Evolutionary conservation across 2,888 invertebrate genomes (phyloP), one percentile per base, ranked within the genome.

Genomic region (Epirrhoe alternata): DNA sequence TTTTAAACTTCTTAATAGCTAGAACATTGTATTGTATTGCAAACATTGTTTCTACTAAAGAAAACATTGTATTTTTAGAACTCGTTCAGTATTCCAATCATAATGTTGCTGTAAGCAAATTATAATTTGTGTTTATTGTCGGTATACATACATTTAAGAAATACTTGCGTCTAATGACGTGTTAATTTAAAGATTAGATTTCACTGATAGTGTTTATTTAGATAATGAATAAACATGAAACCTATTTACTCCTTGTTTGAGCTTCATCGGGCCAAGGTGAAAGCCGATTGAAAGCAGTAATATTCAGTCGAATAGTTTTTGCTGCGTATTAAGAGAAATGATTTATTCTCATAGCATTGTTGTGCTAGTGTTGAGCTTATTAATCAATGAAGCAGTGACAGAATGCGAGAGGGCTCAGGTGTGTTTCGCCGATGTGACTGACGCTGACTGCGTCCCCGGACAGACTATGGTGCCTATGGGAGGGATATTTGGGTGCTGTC

Each of bases 401-500:
- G 80, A 83, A 63, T 92, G 92, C 77, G 68, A 81, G 62, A 68
- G 82, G 17, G 90, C 88, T 5, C 81, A 86, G 70, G 76, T 73
- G 61, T 94, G 93, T 80, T 79, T 92, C 33, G 86, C 88, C 12
- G 93, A 93, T 74, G 71, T 87, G 49, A 76, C 78, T 1, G 77
- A 76, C 17, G 75, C 69, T 0, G 85, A 87, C 47, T 93, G 93
- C 42, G 12, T 35, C 33, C 68, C 72, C 0, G 81, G 80, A 14
- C 70, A 85, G 55, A 79, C 80, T 14, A 72, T 89, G 61, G 77
- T 78, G 47, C 85, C 85, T 24, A 84, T 86, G 62, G 68, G 74
- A 7, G 76, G 73, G 45, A 79, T 93, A 73, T 83, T 77, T 63
- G 86, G 84, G 14, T 94, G 94, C 72, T 94, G 94, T 76, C 94